These are phyloP conservation scores for Atta texana DNA, from an alignment of 1,140 invertebrate genomes.

Conservation along the genomic window DNA sequence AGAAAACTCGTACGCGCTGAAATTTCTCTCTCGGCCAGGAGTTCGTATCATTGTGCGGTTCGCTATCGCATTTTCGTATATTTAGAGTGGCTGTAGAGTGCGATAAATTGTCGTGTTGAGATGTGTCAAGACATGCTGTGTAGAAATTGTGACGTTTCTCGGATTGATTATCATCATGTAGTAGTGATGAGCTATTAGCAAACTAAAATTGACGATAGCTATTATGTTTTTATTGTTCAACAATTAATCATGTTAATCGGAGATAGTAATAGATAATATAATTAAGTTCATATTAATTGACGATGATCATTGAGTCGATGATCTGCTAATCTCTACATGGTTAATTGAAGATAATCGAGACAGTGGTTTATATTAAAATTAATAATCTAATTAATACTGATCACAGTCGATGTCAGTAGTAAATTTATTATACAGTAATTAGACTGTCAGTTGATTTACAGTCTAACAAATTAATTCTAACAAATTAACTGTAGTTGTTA, in stretches of 20 bases:
- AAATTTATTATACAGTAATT: not conserved
- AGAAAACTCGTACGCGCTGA: slow-evolving; percentile 70
- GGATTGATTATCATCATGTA: not conserved
- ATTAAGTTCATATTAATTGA: not conserved
- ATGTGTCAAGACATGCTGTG: not conserved
- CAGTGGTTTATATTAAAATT: not conserved
- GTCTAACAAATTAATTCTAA: not conserved
- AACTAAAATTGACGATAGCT: not conserved
- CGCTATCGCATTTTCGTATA: not conserved
- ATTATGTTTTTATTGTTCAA: not conserved
- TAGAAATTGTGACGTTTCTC: not conserved
- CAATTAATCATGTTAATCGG: not conserved
- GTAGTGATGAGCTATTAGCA: not conserved
- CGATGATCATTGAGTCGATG: not conserved
- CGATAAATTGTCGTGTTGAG: not conserved
- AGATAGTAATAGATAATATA: not conserved
- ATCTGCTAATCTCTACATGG: not conserved
- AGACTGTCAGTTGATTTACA: not conserved
- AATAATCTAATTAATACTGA: slow-evolving; percentile 31
- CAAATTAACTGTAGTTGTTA: slow-evolving; percentile 10
- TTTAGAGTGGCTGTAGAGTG: not conserved
- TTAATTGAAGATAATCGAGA: not conserved
- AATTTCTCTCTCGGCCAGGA: slow-evolving; percentile 76
- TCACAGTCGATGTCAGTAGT: not conserved
- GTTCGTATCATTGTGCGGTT: not conserved